Evolutionary conservation across 2,797 vertebrate genomes (phyloP).

Genomic region (Poecilia velifera): DNA sequence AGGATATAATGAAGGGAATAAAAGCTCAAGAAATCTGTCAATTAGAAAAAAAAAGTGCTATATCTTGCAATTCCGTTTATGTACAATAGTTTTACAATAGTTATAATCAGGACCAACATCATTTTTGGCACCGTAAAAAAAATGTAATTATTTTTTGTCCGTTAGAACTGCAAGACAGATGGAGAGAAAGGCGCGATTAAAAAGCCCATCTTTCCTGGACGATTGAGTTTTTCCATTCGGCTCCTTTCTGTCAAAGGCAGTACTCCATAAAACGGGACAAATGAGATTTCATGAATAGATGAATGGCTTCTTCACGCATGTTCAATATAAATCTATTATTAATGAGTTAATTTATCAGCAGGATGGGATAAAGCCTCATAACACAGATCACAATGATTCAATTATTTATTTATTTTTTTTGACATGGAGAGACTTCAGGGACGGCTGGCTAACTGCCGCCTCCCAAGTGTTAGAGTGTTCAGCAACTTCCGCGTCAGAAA

Average conservation of each 20-base stretch:
- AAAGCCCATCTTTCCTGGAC: conserved; percentile 59
- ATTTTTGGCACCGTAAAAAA: conserved; percentile 39
- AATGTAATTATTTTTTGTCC: conserved; percentile 66
- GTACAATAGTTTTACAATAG: conserved; percentile 58
- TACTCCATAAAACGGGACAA: conserved; percentile 71
- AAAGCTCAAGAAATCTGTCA: conserved; percentile 52
- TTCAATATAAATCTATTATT: conserved; percentile 76
- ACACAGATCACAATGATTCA: conserved; percentile 49
- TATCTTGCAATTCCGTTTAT: conserved; percentile 74
- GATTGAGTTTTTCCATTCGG: conserved; percentile 73
- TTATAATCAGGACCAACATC: conserved; percentile 68
- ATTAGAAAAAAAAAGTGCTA: conserved; percentile 60
- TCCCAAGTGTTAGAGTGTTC: conserved; percentile 21
- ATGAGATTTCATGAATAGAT: conserved; percentile 74
- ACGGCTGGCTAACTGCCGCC: conserved; percentile 39
- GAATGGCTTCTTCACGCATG: conserved; percentile 70
- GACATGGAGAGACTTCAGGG: conserved; percentile 41
- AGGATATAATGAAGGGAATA: conserved; percentile 61
- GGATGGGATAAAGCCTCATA: conserved; percentile 57
- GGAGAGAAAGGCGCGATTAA: conserved; percentile 52
- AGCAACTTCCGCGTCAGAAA: conserved; percentile 32
- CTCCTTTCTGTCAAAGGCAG: conserved; percentile 66
- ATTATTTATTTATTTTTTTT: conserved; percentile 34
- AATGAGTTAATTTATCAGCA: conserved; percentile 70
- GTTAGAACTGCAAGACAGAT: conserved; percentile 46